Evolutionary conservation across 2,797 vertebrate genomes (phyloP), one percentile per base, ranked within the genome.

Genomic region (Phrynocephalus forsythii): DNA sequence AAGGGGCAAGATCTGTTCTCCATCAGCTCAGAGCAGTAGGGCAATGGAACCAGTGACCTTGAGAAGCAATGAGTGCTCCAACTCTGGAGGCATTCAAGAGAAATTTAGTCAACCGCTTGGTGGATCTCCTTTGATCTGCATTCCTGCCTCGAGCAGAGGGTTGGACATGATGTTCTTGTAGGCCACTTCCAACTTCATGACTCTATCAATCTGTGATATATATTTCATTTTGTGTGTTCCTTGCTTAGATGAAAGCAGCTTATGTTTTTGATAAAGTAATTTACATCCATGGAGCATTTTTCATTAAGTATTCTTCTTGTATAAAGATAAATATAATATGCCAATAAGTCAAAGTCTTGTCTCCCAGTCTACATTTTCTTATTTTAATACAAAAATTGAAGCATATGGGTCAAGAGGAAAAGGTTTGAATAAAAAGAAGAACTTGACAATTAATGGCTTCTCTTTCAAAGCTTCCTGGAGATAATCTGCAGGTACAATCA

Each of bases 401-500:
- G 92, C 93, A 88, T 95, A 92, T 94, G 92, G 94, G 87, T 92
- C 8, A 92, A 94, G 93, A 93, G 92, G 95, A 94, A 44, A 96
- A 91, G 85, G 89, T 87, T 88, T 73, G 93, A 91, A 93, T 90
- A 89, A 75, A 93, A 92, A 92, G 90, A 94, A 94, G 91, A 95
- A 93, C 91, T 88, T 89, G 87, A 52, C 93, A 91, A 94, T 90
- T 80, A 90, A 94, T 80, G 92, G 77, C 89, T 93, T 76, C 18
- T 76, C 18, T 76, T 67, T 83, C 88, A 93, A 90, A 90, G 85
- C 82, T 91, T 92, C 22, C 44, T 84, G 90, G 87, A 95, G 96
- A 96, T 94, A 94, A 90, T 90, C 91, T 95, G n/a, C 95, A 96
- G 95, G 94, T 94, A 92, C 93, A 48, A 90, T 73, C 88, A 87